A percentile compares a stretch with the other conserved stretches of the same genome.
Conservation (phyloP, 2,797 vertebrate genomes). For the Gallinago stenura region DNA sequence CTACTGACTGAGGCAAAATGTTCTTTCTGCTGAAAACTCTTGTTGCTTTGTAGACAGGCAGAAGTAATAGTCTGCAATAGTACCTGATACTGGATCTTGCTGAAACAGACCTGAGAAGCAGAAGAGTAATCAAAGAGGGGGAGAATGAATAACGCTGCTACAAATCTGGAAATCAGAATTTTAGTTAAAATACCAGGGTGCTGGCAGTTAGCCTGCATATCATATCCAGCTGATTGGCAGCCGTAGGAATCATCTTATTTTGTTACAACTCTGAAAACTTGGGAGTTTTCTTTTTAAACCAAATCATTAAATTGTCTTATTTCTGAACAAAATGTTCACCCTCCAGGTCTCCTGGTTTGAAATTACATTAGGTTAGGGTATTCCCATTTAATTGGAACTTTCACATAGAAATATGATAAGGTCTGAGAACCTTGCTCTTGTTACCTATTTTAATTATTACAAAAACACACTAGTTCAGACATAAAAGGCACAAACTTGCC, state of each 20-base stretch:
- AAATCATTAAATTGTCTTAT: not conserved
- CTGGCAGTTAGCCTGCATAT: not conserved
- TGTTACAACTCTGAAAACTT: not conserved
- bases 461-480: not conserved
- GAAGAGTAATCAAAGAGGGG: not conserved
- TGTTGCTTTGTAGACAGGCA: not conserved
- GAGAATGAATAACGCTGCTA: not conserved
- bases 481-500: not conserved
- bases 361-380: not conserved
- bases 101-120: not conserved
- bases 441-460: not conserved
- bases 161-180: not conserved
- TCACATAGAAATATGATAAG: not conserved
- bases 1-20: fast-evolving
- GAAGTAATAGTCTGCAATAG: not conserved
- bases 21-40: not conserved
- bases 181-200: not conserved
- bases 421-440: not conserved
- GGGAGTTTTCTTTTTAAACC: not conserved
- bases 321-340: not conserved
- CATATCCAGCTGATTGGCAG: not conserved
- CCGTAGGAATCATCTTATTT: not conserved
- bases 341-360: not conserved
- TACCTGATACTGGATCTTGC: not conserved
- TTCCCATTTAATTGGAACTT: not conserved